Conservation (phyloP, 2,113 vertebrate genomes). For the Gorsachius goisagi region DNA sequence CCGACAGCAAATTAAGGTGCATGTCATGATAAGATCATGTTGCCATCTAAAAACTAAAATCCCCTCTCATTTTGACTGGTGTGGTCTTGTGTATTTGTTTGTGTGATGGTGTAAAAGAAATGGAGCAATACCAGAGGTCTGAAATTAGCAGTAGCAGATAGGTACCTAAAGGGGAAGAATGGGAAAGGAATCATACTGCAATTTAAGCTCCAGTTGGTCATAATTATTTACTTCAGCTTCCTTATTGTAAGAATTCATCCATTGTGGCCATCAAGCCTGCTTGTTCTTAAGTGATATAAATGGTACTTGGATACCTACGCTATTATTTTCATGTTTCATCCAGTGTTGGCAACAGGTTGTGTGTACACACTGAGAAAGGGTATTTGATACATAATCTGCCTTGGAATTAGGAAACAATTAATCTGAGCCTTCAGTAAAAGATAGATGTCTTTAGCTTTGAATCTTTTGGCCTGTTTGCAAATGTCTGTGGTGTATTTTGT, state of each 20-base stretch:
- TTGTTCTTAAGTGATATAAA: conserved; percentile 35
- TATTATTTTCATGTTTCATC: conserved; percentile 23
- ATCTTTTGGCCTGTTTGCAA: not conserved
- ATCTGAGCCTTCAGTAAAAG: not conserved
- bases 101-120: not conserved
- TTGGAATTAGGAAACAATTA: not conserved
- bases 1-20: conserved; percentile 21
- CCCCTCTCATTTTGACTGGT: not conserved
- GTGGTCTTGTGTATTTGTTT: not conserved
- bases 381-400: not conserved
- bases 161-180: not conserved
- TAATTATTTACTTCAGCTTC: conserved; percentile 14
- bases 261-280: not conserved
- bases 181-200: not conserved
- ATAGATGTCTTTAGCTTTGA: not conserved
- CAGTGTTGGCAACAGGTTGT: not conserved
- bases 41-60: not conserved
- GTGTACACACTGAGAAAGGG: not conserved
- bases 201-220: not conserved
- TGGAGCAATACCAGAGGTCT: not conserved
- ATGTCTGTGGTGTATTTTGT: not conserved
- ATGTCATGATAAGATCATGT: not conserved
- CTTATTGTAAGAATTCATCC: not conserved
- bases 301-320: not conserved
- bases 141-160: not conserved